A percentile compares a stretch with the other conserved stretches of the same genome.
Evolutionary conservation across 2,113 vertebrate species (phyloP).

Genomic region (Pseudorhombus dupliciocellatus): DNA sequence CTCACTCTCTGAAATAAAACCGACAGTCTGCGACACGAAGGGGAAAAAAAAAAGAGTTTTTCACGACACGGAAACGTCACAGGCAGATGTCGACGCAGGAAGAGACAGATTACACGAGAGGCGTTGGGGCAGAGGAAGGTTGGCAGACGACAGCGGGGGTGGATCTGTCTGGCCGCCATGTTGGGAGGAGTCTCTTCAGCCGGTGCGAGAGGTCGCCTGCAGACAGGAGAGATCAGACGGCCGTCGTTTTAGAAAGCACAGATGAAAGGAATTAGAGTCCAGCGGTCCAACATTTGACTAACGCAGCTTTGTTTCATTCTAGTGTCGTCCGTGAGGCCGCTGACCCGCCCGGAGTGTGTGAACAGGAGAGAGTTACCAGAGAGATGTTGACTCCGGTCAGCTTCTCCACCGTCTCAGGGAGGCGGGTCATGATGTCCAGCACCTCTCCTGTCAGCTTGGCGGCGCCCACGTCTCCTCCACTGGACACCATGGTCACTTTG

Average conservation of each 20-base stretch:
- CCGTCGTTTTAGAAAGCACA: no score
- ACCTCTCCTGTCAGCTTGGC: slow-evolving; percentile 89
- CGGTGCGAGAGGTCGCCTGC: slow-evolving; percentile 56
- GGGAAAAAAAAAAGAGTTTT: neutral
- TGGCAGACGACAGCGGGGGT: slow-evolving; percentile 9
- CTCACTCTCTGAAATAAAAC: neutral
- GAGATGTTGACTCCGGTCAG: slow-evolving; percentile 89
- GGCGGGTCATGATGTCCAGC: slow-evolving; percentile 86
- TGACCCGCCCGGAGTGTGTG: neutral
- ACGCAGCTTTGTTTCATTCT: no score
- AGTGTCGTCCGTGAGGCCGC: no score
- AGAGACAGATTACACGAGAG: neutral
- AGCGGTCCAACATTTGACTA: no score
- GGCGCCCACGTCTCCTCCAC: slow-evolving; percentile 84
- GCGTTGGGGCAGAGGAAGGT: neutral
- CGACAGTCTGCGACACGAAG: neutral
- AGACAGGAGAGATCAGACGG: neutral
- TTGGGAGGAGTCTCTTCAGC: slow-evolving; percentile 35
- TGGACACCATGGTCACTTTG: slow-evolving; percentile 90
- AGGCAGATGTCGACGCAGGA: neutral
- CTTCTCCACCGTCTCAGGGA: slow-evolving; percentile 85
- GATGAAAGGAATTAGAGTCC: no score
- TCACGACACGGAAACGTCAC: slow-evolving; percentile 7
- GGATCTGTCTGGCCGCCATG: neutral
- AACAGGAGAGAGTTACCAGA: slow-evolving; percentile 77